Percentiles rank a stretch among this genome's conserved stretches.
phyloP scores from a whole-genome alignment of 2,797 vertebrate species.

The Argyrosomus regius region DNA sequence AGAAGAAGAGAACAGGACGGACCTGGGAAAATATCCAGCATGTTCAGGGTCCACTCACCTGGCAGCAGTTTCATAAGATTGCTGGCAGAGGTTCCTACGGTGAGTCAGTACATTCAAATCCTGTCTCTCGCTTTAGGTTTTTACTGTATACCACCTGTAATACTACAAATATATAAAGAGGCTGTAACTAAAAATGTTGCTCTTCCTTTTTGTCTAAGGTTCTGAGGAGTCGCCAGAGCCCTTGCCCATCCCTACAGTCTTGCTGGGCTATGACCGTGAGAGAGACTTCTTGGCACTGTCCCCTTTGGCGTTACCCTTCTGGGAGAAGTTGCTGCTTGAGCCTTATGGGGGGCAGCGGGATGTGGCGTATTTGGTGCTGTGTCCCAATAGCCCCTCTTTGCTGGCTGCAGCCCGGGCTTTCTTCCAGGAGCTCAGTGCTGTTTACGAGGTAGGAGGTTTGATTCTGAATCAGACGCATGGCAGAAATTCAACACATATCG shows the following conservation, averaged over 20 bases:
- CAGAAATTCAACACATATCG: background rate
- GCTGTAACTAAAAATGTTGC: background rate
- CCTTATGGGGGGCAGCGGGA: conserved; percentile 96
- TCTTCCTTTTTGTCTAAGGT: conserved; percentile 80
- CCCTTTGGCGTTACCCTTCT: conserved; percentile 95
- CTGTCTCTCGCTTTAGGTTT: background rate
- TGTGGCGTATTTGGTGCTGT: conserved; percentile 95
- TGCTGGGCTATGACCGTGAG: conserved; percentile 95
- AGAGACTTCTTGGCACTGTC: conserved; percentile 95
- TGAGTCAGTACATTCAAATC: conserved; percentile 64
- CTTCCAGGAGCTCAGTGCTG: conserved; percentile 97
- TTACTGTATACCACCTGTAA: background rate
- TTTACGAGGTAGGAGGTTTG: conserved; percentile 91
- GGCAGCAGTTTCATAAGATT: conserved; percentile 99
- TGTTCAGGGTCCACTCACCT: conserved; percentile 97
- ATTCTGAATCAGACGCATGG: background rate
- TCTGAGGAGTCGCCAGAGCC: conserved; percentile 98
- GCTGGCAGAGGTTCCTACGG: conserved; percentile 98
- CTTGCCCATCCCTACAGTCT: conserved; percentile 92
- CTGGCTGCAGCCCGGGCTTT: conserved; percentile 93
- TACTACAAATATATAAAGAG: background rate
- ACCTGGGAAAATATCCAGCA: conserved; percentile 99
- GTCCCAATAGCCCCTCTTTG: conserved; percentile 94
- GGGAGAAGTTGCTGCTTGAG: conserved; percentile 97
- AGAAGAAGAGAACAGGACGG: conserved; percentile 96